Base-by-base conservation (phyloP, 1,140 invertebrate genomes). In the Acromyrmex heyeri region DNA sequence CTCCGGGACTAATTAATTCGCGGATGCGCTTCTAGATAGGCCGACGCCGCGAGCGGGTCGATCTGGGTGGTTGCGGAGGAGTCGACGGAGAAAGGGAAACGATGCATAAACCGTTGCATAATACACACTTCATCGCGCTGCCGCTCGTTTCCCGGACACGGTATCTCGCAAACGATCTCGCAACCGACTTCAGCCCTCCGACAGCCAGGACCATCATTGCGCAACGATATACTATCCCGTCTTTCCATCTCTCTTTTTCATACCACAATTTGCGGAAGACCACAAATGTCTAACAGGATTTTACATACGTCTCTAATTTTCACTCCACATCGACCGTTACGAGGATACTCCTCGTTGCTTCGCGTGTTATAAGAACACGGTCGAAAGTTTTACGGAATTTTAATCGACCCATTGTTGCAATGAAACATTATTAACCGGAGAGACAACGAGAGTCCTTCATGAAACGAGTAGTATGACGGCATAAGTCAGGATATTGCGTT, bases 51-150 rank as follows among this genome's bases (percentile, higher is more conserved):
- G 70, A 27, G 34, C 44, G 30, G 18, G 21, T 18, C 53, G 24
- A 44, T 48, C 53, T 18, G n/a, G 55, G 8, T 18, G 50, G 8
- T 55, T 21, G 38, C 34, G 62, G n/a, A 48, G n/a, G 34, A 48
- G 34, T 38, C 12, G 12, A 38, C 38, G 44, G 69, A 75, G 69
- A 18, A 69, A 27, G 79, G 69, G 79, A 50, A 5, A 62, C 69
- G 69, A 75, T 75, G 79, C 38, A 75, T 83, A 83, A 83, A 83
- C 69, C 55, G 55, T 83, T 83, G 69, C 69, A 83, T 83, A 83
- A 83, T 83, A 69, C n/a, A 83, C 79, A 83, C 69, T 73, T 83
- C 69, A 83, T 83, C 79, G 79, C 67, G 53, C 69, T 82, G 69
- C 69, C 55, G 79, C 79, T 83, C 79, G 69, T 83, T 83, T 75